A percentile compares a stretch with the other conserved stretches of the same genome.
phyloP scores from a whole-genome alignment of 37 sponge, comb jelly and placozoan species.

The Axinella damicornis region DNA sequence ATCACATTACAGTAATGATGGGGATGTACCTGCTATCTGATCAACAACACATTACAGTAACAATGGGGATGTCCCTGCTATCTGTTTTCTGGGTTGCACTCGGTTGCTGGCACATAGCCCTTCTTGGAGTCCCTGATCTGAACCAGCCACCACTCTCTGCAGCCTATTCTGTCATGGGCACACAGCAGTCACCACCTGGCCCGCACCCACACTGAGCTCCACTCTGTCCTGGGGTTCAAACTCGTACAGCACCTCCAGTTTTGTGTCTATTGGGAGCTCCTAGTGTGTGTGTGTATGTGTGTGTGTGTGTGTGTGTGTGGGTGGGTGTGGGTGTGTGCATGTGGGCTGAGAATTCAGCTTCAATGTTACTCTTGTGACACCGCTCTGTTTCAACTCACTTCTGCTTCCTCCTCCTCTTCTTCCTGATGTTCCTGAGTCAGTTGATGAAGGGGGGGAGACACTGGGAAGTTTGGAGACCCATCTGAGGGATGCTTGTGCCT shows the following conservation, averaged over 20 bases:
- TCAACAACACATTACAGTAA: too few species aligned
- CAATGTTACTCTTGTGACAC: too few species aligned
- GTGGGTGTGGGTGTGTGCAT: too few species aligned
- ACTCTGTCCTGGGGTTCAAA: slow-evolving; percentile 71
- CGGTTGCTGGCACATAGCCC: slow-evolving; percentile 73
- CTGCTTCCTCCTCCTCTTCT: not conserved
- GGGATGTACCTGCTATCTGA: too few species aligned
- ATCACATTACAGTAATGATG: too few species aligned
- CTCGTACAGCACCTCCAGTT: slow-evolving; percentile 61
- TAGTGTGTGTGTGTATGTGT: too few species aligned
- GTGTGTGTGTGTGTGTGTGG: too few species aligned
- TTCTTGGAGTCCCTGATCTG: slow-evolving; percentile 1
- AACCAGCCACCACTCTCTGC: slow-evolving; percentile 81
- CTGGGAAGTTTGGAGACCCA: not conserved
- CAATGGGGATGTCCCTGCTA: not conserved
- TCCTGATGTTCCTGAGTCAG: not conserved
- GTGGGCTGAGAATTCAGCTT: not conserved
- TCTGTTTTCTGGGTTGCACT: not conserved
- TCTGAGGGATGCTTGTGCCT: not conserved
- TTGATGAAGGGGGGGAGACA: not conserved
- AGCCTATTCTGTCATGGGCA: slow-evolving; percentile 78
- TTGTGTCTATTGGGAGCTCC: slow-evolving; percentile 10
- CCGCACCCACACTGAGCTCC: slow-evolving; percentile 60
- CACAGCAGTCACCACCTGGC: slow-evolving; percentile 63
- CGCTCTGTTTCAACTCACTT: too few species aligned